A percentile compares a stretch with the other conserved stretches of the same genome.
These are phyloP conservation scores for Pogoniulus pusillus DNA, from an alignment of 2,797 vertebrate species.

Conservation along the genomic window DNA sequence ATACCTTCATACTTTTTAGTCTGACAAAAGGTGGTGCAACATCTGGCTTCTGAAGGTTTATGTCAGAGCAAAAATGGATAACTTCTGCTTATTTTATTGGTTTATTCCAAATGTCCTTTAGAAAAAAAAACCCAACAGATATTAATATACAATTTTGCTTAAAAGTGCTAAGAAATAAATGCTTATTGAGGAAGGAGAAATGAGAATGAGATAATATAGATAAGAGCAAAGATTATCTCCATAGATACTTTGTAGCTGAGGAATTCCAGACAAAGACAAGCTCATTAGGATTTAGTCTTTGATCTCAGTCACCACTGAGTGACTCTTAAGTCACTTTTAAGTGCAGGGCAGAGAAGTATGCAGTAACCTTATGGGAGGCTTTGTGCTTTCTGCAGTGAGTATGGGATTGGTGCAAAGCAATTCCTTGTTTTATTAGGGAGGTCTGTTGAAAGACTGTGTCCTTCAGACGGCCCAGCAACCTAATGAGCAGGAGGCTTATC, in stretches of 20 bases:
- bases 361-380: rapidly evolving
- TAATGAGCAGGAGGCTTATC: neutral
- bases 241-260: neutral
- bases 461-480: neutral
- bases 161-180: neutral
- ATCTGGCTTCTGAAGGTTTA: neutral
- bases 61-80: neutral
- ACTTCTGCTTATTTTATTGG: neutral
- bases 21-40: neutral
- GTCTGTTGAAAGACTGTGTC: neutral
- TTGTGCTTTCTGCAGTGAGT: neutral
- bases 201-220: neutral
- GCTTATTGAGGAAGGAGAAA: neutral
- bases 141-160: neutral
- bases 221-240: neutral
- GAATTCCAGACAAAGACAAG: neutral
- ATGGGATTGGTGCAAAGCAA: neutral
- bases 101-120: neutral
- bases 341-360: neutral
- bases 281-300: neutral
- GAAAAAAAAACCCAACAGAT: neutral
- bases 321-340: no score
- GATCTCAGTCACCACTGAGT: neutral
- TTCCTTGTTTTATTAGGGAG: neutral
- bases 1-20: neutral